These are phyloP conservation scores for Rynchops niger DNA, from an alignment of 2,113 vertebrate species.

Conservation along the genomic window DNA sequence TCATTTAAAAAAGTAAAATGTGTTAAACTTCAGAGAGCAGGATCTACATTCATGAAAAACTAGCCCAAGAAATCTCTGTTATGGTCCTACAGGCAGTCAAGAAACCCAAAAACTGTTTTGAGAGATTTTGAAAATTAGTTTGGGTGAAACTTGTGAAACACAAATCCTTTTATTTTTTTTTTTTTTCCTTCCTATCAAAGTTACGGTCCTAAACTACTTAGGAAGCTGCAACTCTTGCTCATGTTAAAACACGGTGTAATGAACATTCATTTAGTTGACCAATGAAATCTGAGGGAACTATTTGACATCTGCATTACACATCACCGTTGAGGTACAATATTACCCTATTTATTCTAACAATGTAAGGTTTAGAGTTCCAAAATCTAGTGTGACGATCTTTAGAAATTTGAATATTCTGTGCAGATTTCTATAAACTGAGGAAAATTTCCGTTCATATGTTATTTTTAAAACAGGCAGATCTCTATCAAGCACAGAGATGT, in stretches of 20 bases:
- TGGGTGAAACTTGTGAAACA: neutral
- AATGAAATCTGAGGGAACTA: neutral
- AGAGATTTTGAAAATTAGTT: neutral
- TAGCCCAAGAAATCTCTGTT: neutral
- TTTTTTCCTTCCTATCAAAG: neutral
- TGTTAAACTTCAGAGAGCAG: neutral
- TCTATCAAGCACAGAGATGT: neutral
- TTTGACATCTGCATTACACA: neutral
- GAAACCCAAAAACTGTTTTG: neutral
- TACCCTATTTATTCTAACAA: neutral
- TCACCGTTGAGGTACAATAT: neutral
- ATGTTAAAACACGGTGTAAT: neutral
- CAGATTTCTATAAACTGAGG: neutral
- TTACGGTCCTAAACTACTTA: neutral
- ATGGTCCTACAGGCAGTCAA: neutral
- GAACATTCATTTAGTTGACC: neutral
- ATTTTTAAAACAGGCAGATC: neutral
- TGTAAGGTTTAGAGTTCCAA: neutral
- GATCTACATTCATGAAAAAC: neutral
- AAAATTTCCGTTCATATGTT: neutral
- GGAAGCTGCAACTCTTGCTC: neutral
- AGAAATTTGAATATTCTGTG: neutral
- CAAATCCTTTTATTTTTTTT: neutral
- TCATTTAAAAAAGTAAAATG: neutral
- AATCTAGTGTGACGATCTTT: neutral